Evolutionary conservation across 2,888 invertebrate genomes (phyloP).

Genomic region (Lepidochitona cinerea): DNA sequence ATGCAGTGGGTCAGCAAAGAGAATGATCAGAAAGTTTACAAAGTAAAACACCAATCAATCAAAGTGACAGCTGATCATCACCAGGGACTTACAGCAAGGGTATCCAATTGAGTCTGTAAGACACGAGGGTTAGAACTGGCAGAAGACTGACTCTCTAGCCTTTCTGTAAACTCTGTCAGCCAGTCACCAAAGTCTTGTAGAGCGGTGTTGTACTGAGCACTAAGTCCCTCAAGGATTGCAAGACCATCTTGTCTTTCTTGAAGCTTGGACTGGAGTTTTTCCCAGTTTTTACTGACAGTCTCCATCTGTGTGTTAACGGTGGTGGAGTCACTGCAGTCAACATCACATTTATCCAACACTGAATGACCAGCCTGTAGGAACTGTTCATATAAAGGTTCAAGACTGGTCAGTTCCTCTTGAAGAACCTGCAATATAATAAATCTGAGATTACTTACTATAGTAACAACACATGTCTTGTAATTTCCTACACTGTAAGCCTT

Average conservation of each 20-base stretch:
- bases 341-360: slow-evolving; percentile 77
- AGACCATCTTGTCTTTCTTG: slow-evolving; percentile 75
- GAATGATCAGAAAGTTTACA: too few relatives aligned
- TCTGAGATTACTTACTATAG: too few relatives aligned
- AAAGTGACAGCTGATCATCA: too few relatives aligned
- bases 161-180: slow-evolving; percentile 88
- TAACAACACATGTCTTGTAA: too few relatives aligned
- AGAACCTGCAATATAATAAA: slow-evolving; percentile 79
- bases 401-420: slow-evolving; percentile 93
- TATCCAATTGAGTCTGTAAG: slow-evolving; percentile 88
- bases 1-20: too few relatives aligned
- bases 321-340: slow-evolving; percentile 67
- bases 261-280: slow-evolving; percentile 77
- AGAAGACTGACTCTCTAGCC: slow-evolving; percentile 83
- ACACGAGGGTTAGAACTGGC: slow-evolving; percentile 75
- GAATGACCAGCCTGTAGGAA: slow-evolving; percentile 85
- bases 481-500: too few relatives aligned
- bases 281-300: slow-evolving; percentile 82
- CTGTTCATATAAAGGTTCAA: slow-evolving; percentile 90
- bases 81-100: slow-evolving; percentile 78
- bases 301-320: slow-evolving; percentile 73
- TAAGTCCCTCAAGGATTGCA: slow-evolving; percentile 92
- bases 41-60: too few relatives aligned
- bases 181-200: slow-evolving; percentile 87
- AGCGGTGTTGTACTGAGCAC: slow-evolving; percentile 92